Conservation (phyloP, 2,113 vertebrate genomes). For the Halichoerus grypus region DNA sequence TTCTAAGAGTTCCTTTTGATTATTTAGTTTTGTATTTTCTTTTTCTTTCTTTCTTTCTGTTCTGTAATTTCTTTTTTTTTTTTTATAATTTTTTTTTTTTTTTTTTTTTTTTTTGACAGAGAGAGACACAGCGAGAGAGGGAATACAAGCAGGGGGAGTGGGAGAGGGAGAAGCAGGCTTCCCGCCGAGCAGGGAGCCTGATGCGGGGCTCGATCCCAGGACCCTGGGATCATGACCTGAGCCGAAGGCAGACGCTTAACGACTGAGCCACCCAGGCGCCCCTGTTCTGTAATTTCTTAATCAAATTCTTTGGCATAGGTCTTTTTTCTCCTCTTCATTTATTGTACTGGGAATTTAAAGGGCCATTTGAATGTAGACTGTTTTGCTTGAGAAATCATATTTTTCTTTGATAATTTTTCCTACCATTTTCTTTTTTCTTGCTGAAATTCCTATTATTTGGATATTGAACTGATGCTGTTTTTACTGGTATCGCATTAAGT, state of each 20-base stretch:
- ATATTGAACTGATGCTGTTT: slow-evolving; percentile 49
- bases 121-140: no score
- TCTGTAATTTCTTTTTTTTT: no score
- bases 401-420: slow-evolving; percentile 44
- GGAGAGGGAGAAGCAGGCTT: no score
- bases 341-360: slow-evolving; percentile 30
- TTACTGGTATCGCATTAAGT: slow-evolving; percentile 48
- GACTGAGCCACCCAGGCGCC: no score
- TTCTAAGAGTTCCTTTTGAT: slow-evolving; percentile 6
- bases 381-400: slow-evolving; percentile 38
- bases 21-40: not conserved
- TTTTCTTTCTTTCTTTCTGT: no score
- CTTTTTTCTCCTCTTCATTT: not conserved
- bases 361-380: not conserved
- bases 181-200: no score
- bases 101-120: no score
- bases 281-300: slow-evolving; percentile 26
- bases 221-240: no score
- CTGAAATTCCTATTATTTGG: slow-evolving; percentile 58
- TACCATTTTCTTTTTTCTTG: slow-evolving; percentile 42
- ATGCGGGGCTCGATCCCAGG: no score
- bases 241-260: no score
- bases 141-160: no score
- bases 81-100: no score
- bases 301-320: not conserved